Evolutionary conservation across 2,797 vertebrate genomes (phyloP), one percentile per base, ranked within the genome.

Genomic region (Acrossocheilus fasciatus): DNA sequence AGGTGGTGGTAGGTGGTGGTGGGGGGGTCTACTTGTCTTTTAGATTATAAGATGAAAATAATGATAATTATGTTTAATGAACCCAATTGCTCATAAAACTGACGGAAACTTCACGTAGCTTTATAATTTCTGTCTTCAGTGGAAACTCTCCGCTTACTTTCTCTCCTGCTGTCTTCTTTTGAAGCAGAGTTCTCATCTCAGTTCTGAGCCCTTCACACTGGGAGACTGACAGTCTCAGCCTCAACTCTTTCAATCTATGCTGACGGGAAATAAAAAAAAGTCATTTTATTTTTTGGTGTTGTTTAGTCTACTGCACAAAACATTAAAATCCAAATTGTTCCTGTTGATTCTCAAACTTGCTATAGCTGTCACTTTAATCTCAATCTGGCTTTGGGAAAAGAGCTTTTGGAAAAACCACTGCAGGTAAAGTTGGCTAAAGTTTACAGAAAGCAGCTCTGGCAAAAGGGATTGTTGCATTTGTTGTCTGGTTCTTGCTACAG

Each of bases 11-110:
- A n/a, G n/a, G n/a, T 26, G 26, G 26, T 26, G 54, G 7, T n/a
- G 0, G 20, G 20, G 20, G 50, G 39, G 10, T 17, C 69, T 41
- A 34, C 69, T 62, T 20, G n/a, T 41, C n/a, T 81, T 69, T 74
- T 47, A n/a, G 26, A 64, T 43, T 73, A 74, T 75, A 62, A 47
- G 18, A 74, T 64, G 5, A 75, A 74, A 75, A 75, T 66, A 2
- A 0, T 39, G 18, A 66, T 76, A 84, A 76, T 76, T 64, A 84
- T 50, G 11, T 84, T 76, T 84, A 84, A 84, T 84, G 72, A 66
- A 36, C 72, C 26, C 82, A 75, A 39, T 20, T 64, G 26, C 70
- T 84, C 72, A 76, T 84, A 50, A 47, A 52, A 50, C 45, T 45
- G 57, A 76, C 23, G 5, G 30, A 66, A 83, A 75, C 7, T 36